phyloP scores from a whole-genome alignment of 2,113 vertebrate genomes.

The Crotalus horridus region DNA sequence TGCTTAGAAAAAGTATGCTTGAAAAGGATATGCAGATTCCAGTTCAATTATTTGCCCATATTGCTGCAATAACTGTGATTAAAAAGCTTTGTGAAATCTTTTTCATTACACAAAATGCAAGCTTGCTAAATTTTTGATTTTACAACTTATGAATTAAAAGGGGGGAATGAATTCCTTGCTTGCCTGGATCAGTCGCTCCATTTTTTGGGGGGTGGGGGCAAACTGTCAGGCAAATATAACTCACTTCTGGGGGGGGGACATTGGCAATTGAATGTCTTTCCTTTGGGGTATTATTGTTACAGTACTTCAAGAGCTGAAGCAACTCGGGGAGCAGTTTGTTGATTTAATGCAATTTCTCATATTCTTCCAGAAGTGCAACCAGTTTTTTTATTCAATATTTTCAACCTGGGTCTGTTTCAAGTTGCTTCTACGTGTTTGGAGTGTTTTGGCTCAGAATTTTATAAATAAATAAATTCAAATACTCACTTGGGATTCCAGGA shows the following conservation, averaged over 20 bases:
- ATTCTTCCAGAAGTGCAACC: background rate
- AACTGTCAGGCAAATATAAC: background rate
- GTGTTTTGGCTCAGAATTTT: too few relatives aligned
- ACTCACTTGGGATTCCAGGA: too few relatives aligned
- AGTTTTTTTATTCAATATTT: background rate
- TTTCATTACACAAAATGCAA: background rate
- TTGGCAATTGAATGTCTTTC: background rate
- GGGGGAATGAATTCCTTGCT: background rate
- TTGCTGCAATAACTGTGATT: background rate
- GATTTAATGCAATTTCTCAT: background rate
- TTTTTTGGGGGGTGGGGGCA: background rate
- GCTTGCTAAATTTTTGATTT: background rate
- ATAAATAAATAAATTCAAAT: too few relatives aligned
- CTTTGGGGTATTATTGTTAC: background rate
- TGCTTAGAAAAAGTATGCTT: background rate
- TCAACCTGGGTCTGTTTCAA: background rate
- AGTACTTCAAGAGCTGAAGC: background rate
- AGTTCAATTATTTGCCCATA: background rate
- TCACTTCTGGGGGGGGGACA: background rate
- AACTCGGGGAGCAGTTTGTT: background rate
- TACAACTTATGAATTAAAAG: background rate
- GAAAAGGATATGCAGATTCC: background rate
- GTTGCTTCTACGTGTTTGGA: background rate
- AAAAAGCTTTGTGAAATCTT: background rate
- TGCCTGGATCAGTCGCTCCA: background rate